These are phyloP conservation scores for Benitochromis conjunctus DNA, from an alignment of 2,113 vertebrate genomes.

Conservation along the genomic window DNA sequence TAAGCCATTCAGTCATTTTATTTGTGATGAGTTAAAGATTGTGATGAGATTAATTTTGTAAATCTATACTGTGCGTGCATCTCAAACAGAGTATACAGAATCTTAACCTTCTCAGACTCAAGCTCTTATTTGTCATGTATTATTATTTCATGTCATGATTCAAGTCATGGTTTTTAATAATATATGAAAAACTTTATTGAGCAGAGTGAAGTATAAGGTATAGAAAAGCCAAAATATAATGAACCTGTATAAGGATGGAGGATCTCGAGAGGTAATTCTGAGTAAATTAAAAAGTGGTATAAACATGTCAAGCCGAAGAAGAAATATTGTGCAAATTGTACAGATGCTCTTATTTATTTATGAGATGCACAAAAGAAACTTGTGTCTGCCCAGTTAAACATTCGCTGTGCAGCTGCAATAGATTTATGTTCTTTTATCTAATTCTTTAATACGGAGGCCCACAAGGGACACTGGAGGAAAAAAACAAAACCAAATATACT, in stretches of 20 bases:
- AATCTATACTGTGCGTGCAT: neutral
- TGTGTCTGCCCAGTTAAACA: neutral
- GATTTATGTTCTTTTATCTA: neutral
- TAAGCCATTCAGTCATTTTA: neutral
- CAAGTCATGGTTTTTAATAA: neutral
- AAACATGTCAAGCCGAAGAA: neutral
- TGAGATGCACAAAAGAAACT: neutral
- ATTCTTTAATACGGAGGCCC: neutral
- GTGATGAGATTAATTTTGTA: neutral
- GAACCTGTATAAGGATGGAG: no score
- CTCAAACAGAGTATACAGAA: neutral
- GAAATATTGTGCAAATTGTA: neutral
- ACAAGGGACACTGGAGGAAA: no score
- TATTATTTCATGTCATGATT: no score
- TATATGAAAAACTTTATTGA: no score
- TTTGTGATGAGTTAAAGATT: neutral
- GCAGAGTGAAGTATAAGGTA: no score
- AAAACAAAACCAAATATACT: no score
- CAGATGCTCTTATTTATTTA: neutral
- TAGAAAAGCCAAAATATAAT: no score
- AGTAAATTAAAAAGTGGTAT: neutral
- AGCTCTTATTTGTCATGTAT: neutral
- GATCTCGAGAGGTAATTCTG: neutral
- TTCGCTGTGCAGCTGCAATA: accelerated
- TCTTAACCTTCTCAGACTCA: neutral